Base-by-base conservation (phyloP, 1,140 invertebrate species). In the Pectinophora gossypiella region DNA sequence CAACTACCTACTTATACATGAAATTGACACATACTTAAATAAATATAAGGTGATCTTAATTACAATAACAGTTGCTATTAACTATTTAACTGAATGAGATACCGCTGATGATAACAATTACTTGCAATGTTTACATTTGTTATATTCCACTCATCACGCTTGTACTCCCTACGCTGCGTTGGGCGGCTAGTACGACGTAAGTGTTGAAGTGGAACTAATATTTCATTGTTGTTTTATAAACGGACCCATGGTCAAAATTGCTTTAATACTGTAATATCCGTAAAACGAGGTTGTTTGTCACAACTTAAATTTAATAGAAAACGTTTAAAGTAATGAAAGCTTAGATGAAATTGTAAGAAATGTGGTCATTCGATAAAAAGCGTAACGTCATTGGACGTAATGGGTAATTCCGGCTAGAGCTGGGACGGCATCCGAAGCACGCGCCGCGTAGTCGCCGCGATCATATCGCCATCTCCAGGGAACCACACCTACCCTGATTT, bases 311-410 rank as follows among this genome's bases (percentile, higher is more conserved):
- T 71, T 72, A 68, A 76, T 83, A 72, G 68, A 69, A 72, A 76
- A 61, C 75, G 76, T 82, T 87, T 84, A 85, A 36, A 54, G 57
- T 82, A 82, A 85, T 85, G 73, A 78, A 68, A 68, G 77, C 76
- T 71, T 78, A 68, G 64, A 69, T 78, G 69, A 70, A 54, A 52
- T 53, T 62, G 65, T 68, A 60, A 76, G 68, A 61, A 68, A 61
- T 69, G 64, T 75, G 60, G 72, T 78, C 66, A 64, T 71, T 57
- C 44, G 27, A 52, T 38, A 68, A 80, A 84, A 83, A 84, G 57
- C 64, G 76, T 75, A 75, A 56, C 69, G 81, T 87, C 84, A 87
- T 87, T 72, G 72, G 60, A 72, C 54, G 79, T 87, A 87, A 87
- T 87, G 78, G 80, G 69, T 79, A 75, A 85, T 74, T 70, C 67